phyloP scores from a whole-genome alignment of 2,113 vertebrate species.

The human (Homo sapiens) region DNA sequence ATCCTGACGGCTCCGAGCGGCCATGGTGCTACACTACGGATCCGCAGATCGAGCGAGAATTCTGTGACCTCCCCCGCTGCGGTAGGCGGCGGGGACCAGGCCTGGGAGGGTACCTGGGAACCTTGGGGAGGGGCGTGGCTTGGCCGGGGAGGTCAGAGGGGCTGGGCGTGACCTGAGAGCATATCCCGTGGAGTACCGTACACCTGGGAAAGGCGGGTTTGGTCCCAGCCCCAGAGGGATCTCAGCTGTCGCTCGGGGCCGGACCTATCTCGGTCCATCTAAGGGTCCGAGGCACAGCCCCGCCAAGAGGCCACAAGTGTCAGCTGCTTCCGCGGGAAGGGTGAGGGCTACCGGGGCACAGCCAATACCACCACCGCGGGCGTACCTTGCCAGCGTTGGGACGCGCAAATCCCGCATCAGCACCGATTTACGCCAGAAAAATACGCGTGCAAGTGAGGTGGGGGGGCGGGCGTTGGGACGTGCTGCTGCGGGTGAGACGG shows the following conservation, averaged over 20 bases:
- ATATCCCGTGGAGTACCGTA: not conserved
- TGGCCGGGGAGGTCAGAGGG: not conserved
- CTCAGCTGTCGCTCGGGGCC: not conserved
- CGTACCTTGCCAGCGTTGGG: conserved; percentile 96
- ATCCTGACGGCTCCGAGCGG: conserved; percentile 93
- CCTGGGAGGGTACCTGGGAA: not conserved
- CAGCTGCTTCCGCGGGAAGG: conserved; percentile 92
- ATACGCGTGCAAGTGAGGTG: conserved; percentile 94
- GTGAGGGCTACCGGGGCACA: conserved; percentile 92
- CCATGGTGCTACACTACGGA: conserved; percentile 98
- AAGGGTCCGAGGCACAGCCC: not conserved
- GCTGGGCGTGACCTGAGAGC: not conserved
- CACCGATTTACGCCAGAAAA: conserved; percentile 93
- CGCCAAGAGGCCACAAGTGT: conserved; percentile 66
- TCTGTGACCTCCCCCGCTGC: conserved; percentile 91
- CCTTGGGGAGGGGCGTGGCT: conserved; percentile 65
- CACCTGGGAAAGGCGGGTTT: not conserved
- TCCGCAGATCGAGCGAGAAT: conserved; percentile 87
- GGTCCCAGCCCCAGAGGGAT: not conserved
- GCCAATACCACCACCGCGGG: conserved; percentile 91
- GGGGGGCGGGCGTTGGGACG: fast-evolving
- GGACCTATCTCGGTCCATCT: not conserved
- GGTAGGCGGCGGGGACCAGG: conserved; percentile 15
- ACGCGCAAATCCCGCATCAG: conserved; percentile 90
- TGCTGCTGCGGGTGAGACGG: not conserved